Evolutionary conservation across 2,888 invertebrate species (phyloP), one percentile per base, ranked within the genome.

Genomic region (Lepidocyrtoides sp.): DNA sequence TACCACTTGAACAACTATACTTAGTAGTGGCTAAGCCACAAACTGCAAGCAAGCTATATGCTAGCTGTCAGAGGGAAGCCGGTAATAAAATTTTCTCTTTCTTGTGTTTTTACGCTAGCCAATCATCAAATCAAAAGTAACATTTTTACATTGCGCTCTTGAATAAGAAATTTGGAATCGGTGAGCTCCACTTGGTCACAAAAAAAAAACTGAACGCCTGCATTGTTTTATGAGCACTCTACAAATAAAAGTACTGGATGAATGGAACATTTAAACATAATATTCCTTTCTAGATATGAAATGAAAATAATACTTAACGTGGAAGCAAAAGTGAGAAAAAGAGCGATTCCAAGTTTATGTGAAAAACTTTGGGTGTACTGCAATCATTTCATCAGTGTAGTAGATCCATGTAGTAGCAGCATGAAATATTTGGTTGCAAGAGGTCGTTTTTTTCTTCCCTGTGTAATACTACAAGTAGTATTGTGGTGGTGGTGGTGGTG

Each of bases 41-140:
- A 51, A 72, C n/a, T n/a, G n/a, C 63, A 54, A 32, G 41, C 41
- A 41, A n/a, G 48, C 10, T n/a, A n/a, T n/a, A n/a, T n/a, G n/a
- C 7, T 12, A 48, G 14, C 20, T 81, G 81, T 81, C 60, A 81
- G 41, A 81, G 57, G 60, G 60, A 81, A 81, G 41, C 60, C 81
- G 81, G 81, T 26, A 81, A 81, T 81, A 81, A 77, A 77, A 51
- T 77, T 51, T 77, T 81, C 23, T 57, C 12, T 57, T 60, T 75
- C 32, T 36, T 36, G 36, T 75, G 17, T n/a, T n/a, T n/a, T n/a
- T n/a, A n/a, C n/a, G n/a, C n/a, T n/a, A n/a, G 77, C 17, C 48
- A 29, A 2, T 17, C 32, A 29, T 1, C 66, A 32, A 66, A 66
- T 63, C 63, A 66, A 29, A 32, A 12, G 32, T 14, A n/a, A 72